These are phyloP conservation scores for Orthonychiurus folsomi DNA, from an alignment of 2,888 invertebrate species.

Conservation along the genomic window DNA sequence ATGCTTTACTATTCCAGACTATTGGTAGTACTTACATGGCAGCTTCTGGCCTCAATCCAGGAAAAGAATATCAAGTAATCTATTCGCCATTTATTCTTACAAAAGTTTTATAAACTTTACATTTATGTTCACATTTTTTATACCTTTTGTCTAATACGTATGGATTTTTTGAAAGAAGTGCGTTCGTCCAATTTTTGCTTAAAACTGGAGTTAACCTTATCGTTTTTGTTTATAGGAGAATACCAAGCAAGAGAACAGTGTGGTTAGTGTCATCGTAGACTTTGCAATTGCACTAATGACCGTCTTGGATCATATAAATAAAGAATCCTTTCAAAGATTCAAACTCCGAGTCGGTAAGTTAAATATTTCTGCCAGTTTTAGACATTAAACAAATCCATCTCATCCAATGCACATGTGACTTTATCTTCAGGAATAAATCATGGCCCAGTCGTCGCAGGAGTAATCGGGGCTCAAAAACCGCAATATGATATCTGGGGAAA, in stretches of 20 bases:
- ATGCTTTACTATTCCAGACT: no score
- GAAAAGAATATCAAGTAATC: conserved; percentile 37
- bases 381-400: background rate
- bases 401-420: background rate
- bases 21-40: conserved; percentile 98
- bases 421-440: conserved; percentile 62
- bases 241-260: conserved; percentile 70
- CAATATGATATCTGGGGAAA: conserved; percentile 99
- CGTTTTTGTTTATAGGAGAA: conserved; percentile 52
- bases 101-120: no score
- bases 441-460: conserved; percentile 90
- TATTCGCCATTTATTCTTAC: no score
- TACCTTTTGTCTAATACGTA: no score
- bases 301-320: conserved; percentile 86
- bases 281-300: conserved; percentile 88
- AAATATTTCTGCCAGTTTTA: background rate
- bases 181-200: no score
- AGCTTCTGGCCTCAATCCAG: conserved; percentile 61
- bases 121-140: no score
- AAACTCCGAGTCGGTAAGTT: conserved; percentile 78
- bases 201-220: no score
- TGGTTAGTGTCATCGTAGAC: conserved; percentile 82
- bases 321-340: conserved; percentile 93
- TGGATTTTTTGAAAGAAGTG: no score
- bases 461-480: conserved; percentile 76